Evolutionary conservation across 2,888 invertebrate species (phyloP), one percentile per base, ranked within the genome.

Genomic region (Nephrotoma appendiculata): DNA sequence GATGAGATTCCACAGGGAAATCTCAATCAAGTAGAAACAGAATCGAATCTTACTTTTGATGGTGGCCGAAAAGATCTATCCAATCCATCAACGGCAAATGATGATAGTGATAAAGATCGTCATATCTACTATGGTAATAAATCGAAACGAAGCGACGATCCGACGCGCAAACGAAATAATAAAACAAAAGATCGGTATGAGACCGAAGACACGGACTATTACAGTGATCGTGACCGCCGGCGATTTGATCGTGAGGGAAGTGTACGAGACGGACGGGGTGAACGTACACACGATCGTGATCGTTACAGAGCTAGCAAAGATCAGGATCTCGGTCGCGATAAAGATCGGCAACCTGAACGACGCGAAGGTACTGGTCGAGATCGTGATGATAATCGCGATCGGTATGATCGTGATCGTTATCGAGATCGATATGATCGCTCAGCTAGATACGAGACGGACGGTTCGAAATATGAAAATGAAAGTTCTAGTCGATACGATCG

Each of bases 391-490:
- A 92, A 92, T 87, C 91, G 91, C 2, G 89, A 88, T 44, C 88
- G 89, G 87, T 89, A 89, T 83, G 90, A 89, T 12, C 87, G 89
- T 15, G 92, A 92, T 88, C 92, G 93, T 88, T 92, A 92, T 85
- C 90, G 91, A 86, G 88, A 89, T 86, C 88, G 87, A 11, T 88
- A 88, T 45, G 93, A 88, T 41, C 87, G 87, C 45, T 86, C 86
- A 44, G 87, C 87, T 57, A 88, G 88, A 86, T 94, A 94, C 90
- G 95, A 95, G 88, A 93, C 93, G 0, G 95, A 95, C 87, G 94
- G 94, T 88, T 94, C 94, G 1, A 94, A 95, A 90, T 94, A 94
- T 90, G 94, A 94, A 90, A 95, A 95, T 89, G 95, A 95, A 90
- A 92, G 93, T 87, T 91, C 91, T 0, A 88, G 89, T 12, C 89